Percentiles rank a stretch among this genome's conserved stretches.
Conservation (phyloP, 2,113 vertebrate species). For the Hoplias malabaricus region DNA sequence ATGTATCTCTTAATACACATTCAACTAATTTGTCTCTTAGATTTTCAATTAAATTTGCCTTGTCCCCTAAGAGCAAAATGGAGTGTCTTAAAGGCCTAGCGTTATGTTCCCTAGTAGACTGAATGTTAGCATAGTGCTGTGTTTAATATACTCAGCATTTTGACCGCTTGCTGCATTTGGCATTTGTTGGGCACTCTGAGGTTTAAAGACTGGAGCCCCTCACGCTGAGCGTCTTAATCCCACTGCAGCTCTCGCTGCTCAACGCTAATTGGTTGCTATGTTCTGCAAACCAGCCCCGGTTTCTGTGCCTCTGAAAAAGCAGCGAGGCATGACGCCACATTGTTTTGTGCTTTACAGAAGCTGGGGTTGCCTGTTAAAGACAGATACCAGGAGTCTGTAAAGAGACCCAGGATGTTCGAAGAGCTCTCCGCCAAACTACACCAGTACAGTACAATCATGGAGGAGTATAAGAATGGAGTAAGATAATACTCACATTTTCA, state of each 20-base stretch:
- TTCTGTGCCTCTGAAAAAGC: constrained; percentile 17
- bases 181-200: background rate
- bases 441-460: constrained; percentile 73
- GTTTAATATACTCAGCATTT: constrained; percentile 36
- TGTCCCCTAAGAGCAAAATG: background rate
- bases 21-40: background rate
- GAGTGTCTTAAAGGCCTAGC: background rate
- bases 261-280: constrained; percentile 35
- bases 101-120: background rate
- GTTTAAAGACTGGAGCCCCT: constrained; percentile 21
- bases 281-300: background rate
- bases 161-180: background rate
- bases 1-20: background rate
- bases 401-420: constrained; percentile 72
- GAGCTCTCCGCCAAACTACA: constrained; percentile 72
- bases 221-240: constrained; percentile 1
- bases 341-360: constrained; percentile 67
- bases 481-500: constrained; percentile 3
- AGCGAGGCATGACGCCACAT: constrained; percentile 16
- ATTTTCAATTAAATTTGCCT: constrained; percentile 5
- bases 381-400: constrained; percentile 75
- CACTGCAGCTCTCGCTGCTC: background rate
- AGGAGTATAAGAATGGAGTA: constrained; percentile 75
- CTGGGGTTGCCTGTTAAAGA: constrained; percentile 75
- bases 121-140: background rate